phyloP scores from a whole-genome alignment of 2,113 vertebrate species.

The Nibea coibor region DNA sequence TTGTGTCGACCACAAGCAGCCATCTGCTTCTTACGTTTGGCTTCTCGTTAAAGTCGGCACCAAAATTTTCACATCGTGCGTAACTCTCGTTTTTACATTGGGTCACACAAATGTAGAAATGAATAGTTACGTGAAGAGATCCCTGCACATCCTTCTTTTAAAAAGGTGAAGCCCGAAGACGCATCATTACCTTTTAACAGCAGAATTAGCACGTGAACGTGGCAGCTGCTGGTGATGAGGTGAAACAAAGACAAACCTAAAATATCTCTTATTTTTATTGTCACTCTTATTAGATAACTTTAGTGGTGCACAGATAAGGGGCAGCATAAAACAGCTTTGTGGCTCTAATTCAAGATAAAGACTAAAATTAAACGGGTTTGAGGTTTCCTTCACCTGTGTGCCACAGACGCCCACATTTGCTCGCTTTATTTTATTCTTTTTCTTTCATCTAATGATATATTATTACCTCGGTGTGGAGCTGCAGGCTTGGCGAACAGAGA shows the following conservation, averaged over 20 bases:
- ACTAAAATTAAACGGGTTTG: neutral
- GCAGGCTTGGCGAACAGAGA: neutral
- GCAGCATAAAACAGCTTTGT: neutral
- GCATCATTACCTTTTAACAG: constrained; percentile 33
- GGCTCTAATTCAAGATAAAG: constrained; percentile 9
- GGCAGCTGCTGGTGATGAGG: constrained; percentile 23
- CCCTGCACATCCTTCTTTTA: neutral
- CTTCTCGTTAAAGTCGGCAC: neutral
- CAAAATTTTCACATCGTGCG: neutral
- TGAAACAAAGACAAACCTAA: neutral
- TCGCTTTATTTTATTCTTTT: neutral
- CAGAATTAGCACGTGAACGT: constrained; percentile 42
- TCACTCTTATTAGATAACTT: neutral
- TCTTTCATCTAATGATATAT: constrained; percentile 26
- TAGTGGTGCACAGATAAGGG: neutral
- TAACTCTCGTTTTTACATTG: neutral
- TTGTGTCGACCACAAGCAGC: neutral
- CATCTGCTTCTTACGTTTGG: neutral
- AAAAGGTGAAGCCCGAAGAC: neutral
- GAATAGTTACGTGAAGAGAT: neutral
- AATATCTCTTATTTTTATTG: neutral
- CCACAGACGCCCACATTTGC: constrained; percentile 2
- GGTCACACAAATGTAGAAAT: neutral
- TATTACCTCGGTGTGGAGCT: constrained; percentile 25
- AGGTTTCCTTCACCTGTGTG: constrained; percentile 13